phyloP scores from a whole-genome alignment of 2,113 vertebrate species.

The Melanocharis versteri region DNA sequence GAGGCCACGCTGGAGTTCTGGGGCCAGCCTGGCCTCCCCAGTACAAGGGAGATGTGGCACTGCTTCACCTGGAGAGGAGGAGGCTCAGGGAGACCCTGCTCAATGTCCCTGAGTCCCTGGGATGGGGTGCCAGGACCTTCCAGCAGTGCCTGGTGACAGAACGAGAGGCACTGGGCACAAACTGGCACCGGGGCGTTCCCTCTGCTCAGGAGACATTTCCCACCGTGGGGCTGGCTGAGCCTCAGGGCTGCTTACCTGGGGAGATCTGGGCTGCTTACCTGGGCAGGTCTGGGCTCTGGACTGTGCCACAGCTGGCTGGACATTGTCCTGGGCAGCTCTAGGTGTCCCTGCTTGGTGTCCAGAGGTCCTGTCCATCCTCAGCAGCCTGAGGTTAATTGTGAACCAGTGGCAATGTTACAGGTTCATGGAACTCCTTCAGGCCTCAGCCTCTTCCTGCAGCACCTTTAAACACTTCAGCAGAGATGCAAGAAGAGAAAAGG shows the following conservation, averaged over 20 bases:
- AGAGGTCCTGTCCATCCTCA: not conserved
- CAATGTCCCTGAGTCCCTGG: fast-evolving
- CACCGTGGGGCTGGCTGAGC: not conserved
- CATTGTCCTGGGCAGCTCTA: not conserved
- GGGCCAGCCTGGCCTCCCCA: not conserved
- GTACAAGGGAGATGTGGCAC: not conserved
- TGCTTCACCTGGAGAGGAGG: not conserved
- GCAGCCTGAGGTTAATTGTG: not conserved
- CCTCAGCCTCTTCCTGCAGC: not conserved
- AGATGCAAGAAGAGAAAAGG: not conserved
- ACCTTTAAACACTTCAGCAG: not conserved
- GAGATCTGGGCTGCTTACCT: not conserved
- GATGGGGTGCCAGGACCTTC: not conserved
- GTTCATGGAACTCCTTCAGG: not conserved
- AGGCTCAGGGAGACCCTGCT: not conserved
- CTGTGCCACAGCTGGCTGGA: not conserved
- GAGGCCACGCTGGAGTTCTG: fast-evolving
- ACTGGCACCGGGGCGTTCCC: not conserved
- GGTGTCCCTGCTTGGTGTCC: not conserved
- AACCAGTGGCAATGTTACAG: not conserved
- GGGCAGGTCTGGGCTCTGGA: not conserved
- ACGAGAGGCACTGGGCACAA: not conserved
- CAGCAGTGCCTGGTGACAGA: not conserved
- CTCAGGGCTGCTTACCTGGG: not conserved
- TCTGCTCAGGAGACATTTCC: not conserved